These are phyloP conservation scores for Notarius quadriscutis DNA, from an alignment of 2,113 vertebrate species.

Conservation along the genomic window DNA sequence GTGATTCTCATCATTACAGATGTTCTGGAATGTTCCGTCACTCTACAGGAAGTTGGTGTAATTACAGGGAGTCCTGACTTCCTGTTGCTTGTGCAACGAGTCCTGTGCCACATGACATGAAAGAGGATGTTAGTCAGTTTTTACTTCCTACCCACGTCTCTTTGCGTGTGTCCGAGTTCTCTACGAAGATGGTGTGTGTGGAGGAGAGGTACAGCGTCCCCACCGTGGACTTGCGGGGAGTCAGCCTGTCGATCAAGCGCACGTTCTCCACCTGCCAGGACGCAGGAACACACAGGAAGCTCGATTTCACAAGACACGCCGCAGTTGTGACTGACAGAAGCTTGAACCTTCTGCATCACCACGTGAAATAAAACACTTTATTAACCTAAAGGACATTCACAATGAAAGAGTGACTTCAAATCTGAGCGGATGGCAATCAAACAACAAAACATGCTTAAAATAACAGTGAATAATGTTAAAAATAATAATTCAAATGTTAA, in stretches of 20 bases:
- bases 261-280: constrained; percentile 88
- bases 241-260: constrained; percentile 81
- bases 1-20: background rate
- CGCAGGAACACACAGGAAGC: background rate
- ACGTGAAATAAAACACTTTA: background rate
- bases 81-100: background rate
- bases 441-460: background rate
- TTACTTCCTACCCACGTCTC: constrained; percentile 91
- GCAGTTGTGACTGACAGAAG: background rate
- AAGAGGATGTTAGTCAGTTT: background rate
- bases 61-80: background rate
- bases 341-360: background rate
- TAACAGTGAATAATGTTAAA: background rate
- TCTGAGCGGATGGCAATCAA: background rate
- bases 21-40: background rate
- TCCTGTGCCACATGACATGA: constrained; percentile 1
- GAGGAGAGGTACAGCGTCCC: constrained; percentile 94
- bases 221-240: constrained; percentile 78
- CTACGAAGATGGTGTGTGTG: constrained; percentile 94
- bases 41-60: background rate
- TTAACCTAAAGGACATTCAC: background rate
- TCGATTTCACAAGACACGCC: background rate
- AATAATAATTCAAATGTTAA: background rate
- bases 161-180: constrained; percentile 87
- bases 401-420: background rate